Percentiles rank a stretch among this genome's conserved stretches.
These are phyloP conservation scores for Carcharodon carcharias DNA, from an alignment of 2,797 vertebrate genomes.

Conservation along the genomic window DNA sequence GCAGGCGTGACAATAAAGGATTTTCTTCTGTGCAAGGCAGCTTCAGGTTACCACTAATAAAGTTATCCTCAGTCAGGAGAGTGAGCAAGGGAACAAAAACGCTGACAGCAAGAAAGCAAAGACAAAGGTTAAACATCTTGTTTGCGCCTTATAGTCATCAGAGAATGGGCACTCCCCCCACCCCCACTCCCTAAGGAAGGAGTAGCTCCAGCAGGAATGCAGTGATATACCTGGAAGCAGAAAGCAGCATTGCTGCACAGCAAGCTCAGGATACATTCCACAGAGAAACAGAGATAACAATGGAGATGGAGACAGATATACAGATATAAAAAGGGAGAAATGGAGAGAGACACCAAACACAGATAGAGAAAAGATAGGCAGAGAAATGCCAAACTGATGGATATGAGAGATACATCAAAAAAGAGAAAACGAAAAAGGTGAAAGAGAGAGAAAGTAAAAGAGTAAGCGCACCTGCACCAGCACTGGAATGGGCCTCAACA, in stretches of 20 bases:
- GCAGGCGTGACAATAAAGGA: conserved; percentile 20
- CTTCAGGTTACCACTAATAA: conserved; percentile 29
- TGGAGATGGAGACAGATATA: background rate
- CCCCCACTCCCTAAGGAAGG: too few relatives aligned
- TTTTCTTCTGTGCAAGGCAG: conserved; percentile 6
- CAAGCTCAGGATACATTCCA: background rate
- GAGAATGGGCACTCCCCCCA: background rate
- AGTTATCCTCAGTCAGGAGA: background rate
- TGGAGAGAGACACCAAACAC: background rate
- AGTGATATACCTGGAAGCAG: background rate
- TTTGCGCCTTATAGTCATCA: background rate
- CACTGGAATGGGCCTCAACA: background rate
- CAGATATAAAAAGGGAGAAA: background rate
- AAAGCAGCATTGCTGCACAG: background rate
- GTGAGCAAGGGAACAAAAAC: background rate
- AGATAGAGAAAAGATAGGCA: background rate
- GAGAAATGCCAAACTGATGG: background rate
- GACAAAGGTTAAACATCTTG: background rate
- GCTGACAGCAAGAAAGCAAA: conserved; percentile 25
- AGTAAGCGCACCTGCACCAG: background rate
- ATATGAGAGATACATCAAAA: background rate
- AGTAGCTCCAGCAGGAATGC: background rate
- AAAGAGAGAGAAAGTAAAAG: background rate
- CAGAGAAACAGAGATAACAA: background rate
- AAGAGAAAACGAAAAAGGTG: background rate